A percentile compares a stretch with the other conserved stretches of the same genome.
These are phyloP conservation scores for Porites divaricata DNA, from an alignment of 92 coral and sea anemone genomes.

Conservation along the genomic window DNA sequence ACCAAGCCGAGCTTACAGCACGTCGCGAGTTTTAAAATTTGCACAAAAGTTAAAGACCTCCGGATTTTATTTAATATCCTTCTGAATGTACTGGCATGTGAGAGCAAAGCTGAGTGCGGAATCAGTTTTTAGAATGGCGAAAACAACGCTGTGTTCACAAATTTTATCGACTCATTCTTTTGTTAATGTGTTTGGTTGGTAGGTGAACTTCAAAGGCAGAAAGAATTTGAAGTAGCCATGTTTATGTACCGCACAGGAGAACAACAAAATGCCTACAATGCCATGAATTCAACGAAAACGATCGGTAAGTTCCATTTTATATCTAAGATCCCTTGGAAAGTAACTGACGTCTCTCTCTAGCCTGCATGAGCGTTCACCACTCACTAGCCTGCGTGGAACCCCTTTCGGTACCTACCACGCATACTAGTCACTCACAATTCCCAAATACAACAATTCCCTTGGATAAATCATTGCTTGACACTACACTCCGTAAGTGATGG, in stretches of 20 bases:
- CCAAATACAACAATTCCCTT: no score
- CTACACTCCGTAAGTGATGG: no score
- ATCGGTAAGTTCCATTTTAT: neutral
- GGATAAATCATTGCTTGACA: no score
- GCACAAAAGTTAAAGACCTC: no score
- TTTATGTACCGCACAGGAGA: constrained; percentile 93
- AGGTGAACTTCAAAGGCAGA: constrained; percentile 93
- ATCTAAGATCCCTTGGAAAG: neutral
- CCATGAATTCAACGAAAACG: constrained; percentile 46
- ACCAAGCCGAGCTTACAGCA: no score
- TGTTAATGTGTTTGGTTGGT: neutral
- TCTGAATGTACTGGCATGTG: neutral
- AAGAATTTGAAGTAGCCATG: constrained; percentile 94
- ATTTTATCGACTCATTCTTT: neutral
- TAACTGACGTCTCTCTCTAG: neutral
- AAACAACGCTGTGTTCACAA: neutral
- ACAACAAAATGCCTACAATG: constrained; percentile 81
- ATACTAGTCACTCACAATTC: no score
- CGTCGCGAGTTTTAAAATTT: no score
- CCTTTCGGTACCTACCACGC: no score
- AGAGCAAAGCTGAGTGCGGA: neutral
- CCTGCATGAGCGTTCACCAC: no score
- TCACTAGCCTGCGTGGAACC: no score
- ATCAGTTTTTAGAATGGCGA: neutral
- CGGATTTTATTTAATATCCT: no score